Percentiles rank a stretch among this genome's conserved stretches.
These are phyloP conservation scores for Apodemia duryi DNA, from an alignment of 2,888 invertebrate genomes.

Conservation along the genomic window DNA sequence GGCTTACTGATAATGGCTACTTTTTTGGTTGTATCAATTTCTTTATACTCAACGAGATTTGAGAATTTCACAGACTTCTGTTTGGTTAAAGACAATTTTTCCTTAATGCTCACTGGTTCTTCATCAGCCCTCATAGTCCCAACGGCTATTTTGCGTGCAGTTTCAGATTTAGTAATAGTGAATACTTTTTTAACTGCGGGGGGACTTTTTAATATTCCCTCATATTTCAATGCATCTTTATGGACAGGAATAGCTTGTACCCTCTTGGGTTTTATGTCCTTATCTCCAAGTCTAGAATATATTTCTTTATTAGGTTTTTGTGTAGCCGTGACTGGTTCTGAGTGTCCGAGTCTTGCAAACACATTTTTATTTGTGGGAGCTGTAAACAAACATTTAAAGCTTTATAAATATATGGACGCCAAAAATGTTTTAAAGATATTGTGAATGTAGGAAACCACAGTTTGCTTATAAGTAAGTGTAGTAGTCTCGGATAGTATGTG, in stretches of 20 bases:
- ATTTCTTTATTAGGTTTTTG: slow-evolving; percentile 51
- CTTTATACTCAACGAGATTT: slow-evolving; percentile 63
- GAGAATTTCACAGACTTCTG: slow-evolving; percentile 71
- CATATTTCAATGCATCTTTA: slow-evolving; percentile 66
- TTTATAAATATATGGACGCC: background rate
- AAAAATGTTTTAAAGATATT: no score
- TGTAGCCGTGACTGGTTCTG: slow-evolving; percentile 40
- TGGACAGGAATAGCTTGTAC: slow-evolving; percentile 46
- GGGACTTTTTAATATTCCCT: slow-evolving; percentile 61
- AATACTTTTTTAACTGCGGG: slow-evolving; percentile 46
- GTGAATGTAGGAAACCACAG: no score
- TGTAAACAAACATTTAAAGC: slow-evolving; percentile 24
- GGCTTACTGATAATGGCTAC: slow-evolving; percentile 19
- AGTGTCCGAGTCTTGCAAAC: slow-evolving; percentile 62
- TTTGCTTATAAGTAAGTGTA: no score
- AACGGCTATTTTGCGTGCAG: slow-evolving; percentile 53
- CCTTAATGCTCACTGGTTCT: slow-evolving; percentile 58
- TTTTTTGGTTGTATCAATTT: slow-evolving; percentile 51
- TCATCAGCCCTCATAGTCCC: slow-evolving; percentile 72
- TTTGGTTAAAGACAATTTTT: slow-evolving; percentile 57
- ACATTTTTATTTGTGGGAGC: slow-evolving; percentile 48
- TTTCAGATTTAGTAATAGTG: slow-evolving; percentile 56
- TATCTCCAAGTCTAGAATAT: slow-evolving; percentile 60
- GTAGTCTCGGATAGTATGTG: no score
- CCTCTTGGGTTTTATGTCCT: slow-evolving; percentile 31